phyloP scores from a whole-genome alignment of 2,888 invertebrate species.

The Acleris holmiana region DNA sequence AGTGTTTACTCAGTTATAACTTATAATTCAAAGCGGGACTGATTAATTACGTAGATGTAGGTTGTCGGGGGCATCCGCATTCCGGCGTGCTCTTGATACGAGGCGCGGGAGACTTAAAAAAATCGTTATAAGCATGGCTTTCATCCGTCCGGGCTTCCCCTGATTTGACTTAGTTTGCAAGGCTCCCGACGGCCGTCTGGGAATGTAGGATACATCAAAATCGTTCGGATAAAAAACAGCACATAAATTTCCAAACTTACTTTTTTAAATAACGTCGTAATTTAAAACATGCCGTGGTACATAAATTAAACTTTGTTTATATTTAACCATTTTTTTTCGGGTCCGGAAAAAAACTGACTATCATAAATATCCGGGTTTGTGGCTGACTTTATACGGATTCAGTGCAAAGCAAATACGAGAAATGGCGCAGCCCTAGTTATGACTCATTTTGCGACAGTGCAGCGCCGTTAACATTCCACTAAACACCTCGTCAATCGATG shows the following conservation, averaged over 20 bases:
- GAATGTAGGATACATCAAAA: neutral
- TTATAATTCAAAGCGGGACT: conserved; percentile 32
- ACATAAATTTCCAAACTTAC: too few species aligned
- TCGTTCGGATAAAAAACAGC: too few species aligned
- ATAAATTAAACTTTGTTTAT: too few species aligned
- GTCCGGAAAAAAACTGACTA: too few species aligned
- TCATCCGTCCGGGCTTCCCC: conserved; percentile 2
- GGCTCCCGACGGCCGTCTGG: conserved; percentile 26
- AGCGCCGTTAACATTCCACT: conserved; percentile 71
- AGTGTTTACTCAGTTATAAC: conserved; percentile 33
- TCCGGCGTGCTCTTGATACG: conserved; percentile 75
- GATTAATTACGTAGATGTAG: conserved; percentile 56
- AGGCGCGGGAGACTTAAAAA: conserved; percentile 53
- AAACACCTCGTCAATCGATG: conserved; percentile 59
- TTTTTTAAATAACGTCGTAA: too few species aligned
- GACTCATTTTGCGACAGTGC: conserved; percentile 75
- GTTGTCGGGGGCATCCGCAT: conserved; percentile 76
- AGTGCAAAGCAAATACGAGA: too few species aligned
- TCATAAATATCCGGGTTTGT: too few species aligned
- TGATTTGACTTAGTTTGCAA: neutral
- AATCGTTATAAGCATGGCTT: conserved; percentile 41
- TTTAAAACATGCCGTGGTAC: too few species aligned
- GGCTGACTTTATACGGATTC: too few species aligned
- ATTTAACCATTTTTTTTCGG: too few species aligned
- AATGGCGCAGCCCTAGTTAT: conserved; percentile 38